Evolutionary conservation across 2,113 vertebrate species (phyloP), one percentile per base, ranked within the genome.

Genomic region (Eolophus roseicapilla): DNA sequence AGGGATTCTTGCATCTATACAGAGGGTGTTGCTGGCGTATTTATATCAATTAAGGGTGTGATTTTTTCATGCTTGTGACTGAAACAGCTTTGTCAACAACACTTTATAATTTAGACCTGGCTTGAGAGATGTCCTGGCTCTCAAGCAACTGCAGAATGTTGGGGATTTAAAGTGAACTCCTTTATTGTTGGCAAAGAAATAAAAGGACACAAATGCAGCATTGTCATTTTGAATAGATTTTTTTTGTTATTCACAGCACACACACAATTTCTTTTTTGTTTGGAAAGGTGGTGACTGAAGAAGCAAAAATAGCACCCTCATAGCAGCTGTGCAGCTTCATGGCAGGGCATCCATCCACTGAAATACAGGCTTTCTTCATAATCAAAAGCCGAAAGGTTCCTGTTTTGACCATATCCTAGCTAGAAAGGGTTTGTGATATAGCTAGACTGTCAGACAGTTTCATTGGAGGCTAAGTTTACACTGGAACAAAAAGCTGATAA

Each of bases 91-190:
- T 94, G 78, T 95, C 93, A 95, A 96, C 87, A 96, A 80, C 93
- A 90, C 87, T 94, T 97, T 92, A 92, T 91, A 95, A 94, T 96
- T 95, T 91, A 95, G 96, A 97, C 94, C 93, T 95, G 94, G 95
- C 86, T 95, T 94, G 95, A 93, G 90, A 82, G 73, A 62, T 89
- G 80, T 92, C 77, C 92, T 94, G 95, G 90, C 90, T 97, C 77
- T 84, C 73, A 91, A 82, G 69, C 44, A 62, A 84, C 49, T 91
- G 49, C 74, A 95, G n/a, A 90, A 84, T 87, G 33, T 49, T 85
- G 78, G 44, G 63, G 57, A 91, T 95, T 93, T 67, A 85, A 90
- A 91, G 23, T 80, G 78, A 95, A 93, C 84, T 92, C 74, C 50
- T 90, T 76, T 91, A 76, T 63, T 88, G 46, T 62, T 91, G 78